Evolutionary conservation across 2,888 invertebrate genomes (phyloP).

Genomic region (Epinotia bilunana): DNA sequence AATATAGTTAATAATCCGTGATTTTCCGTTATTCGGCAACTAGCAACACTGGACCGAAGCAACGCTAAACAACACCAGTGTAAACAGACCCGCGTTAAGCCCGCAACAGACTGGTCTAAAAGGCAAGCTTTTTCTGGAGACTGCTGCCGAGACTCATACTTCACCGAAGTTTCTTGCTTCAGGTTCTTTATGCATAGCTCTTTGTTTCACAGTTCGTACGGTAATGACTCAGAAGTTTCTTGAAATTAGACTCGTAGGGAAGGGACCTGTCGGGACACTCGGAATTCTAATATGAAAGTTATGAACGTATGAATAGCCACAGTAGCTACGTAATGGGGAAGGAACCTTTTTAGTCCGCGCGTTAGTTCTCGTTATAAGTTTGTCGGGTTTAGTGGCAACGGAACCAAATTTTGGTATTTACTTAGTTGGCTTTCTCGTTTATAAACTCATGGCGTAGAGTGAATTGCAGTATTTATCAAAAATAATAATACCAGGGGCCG

Average conservation of each 20-base stretch:
- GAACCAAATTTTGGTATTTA: slow-evolving; percentile 29
- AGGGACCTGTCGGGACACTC: slow-evolving; percentile 36
- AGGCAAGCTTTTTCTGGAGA: slow-evolving; percentile 50
- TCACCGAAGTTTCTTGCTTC: slow-evolving; percentile 64
- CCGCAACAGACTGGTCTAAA: neutral
- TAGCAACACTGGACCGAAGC: too few relatives aligned
- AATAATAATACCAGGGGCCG: too few relatives aligned
- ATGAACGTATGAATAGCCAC: slow-evolving; percentile 46
- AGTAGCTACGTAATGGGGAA: slow-evolving; percentile 52
- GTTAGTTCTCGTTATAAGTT: slow-evolving; percentile 37
- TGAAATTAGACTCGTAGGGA: slow-evolving; percentile 57
- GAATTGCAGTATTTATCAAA: neutral
- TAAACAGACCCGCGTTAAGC: slow-evolving; percentile 47
- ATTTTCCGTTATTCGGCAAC: too few relatives aligned
- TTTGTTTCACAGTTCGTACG: slow-evolving; percentile 61
- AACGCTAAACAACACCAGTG: slow-evolving; percentile 47
- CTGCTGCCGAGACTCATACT: slow-evolving; percentile 49
- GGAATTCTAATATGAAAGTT: slow-evolving; percentile 62
- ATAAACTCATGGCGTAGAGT: neutral
- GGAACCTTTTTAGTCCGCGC: slow-evolving; percentile 30
- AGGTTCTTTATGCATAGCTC: slow-evolving; percentile 62
- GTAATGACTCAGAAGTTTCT: slow-evolving; percentile 70
- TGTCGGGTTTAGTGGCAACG: slow-evolving; percentile 7
- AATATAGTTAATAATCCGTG: too few relatives aligned
- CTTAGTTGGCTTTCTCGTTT: slow-evolving; percentile 11